These are phyloP conservation scores for Aplodontia rufa DNA, from an alignment of 2,113 vertebrate genomes.

Conservation along the genomic window DNA sequence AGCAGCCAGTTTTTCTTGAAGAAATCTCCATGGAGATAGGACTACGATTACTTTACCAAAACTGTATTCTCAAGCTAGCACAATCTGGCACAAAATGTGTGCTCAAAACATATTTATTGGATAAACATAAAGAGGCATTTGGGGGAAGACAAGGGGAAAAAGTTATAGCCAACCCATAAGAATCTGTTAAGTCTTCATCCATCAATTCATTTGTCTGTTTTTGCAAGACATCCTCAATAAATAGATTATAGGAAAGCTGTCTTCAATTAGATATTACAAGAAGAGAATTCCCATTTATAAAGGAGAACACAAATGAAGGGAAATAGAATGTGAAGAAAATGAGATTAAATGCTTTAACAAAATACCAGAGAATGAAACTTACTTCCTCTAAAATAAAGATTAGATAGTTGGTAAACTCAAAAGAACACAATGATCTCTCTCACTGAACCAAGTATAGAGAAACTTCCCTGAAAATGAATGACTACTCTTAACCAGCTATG, in stretches of 20 bases:
- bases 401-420: not conserved
- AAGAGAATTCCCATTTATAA: not conserved
- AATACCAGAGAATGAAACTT: slow-evolving; percentile 14
- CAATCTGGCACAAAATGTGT: not conserved
- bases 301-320: not conserved
- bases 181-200: not conserved
- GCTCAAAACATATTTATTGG: not conserved
- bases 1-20: not conserved
- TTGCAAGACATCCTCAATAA: not conserved
- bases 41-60: not conserved
- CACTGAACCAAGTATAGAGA: not conserved
- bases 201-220: not conserved
- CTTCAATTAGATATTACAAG: not conserved
- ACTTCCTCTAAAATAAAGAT: not conserved
- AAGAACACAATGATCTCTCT: not conserved
- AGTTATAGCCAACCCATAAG: not conserved
- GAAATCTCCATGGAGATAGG: not conserved
- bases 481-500: not conserved
- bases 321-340: not conserved
- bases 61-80: not conserved
- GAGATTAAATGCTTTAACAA: not conserved
- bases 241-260: not conserved
- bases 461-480: not conserved
- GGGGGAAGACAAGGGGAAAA: not conserved
- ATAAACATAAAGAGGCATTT: not conserved